phyloP scores from a whole-genome alignment of 2,113 vertebrate species.

The Nansenia antarctica region DNA sequence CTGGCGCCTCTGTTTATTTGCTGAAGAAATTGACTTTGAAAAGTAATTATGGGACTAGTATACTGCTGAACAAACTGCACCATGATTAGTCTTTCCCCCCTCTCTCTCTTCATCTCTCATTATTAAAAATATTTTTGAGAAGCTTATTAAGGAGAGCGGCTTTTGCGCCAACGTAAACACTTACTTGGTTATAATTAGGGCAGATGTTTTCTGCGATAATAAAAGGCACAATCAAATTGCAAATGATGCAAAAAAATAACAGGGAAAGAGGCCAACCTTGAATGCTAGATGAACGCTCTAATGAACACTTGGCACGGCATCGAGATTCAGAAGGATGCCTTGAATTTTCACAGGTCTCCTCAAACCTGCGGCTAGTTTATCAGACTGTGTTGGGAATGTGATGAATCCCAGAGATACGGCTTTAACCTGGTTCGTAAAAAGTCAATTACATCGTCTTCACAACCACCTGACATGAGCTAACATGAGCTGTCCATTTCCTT shows the following conservation, averaged over 20 bases:
- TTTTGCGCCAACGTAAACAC: constrained; percentile 12
- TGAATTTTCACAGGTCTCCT: constrained; percentile 27
- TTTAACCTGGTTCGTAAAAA: neutral
- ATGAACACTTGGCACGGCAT: constrained; percentile 24
- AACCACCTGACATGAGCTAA: neutral
- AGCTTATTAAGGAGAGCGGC: constrained; percentile 1
- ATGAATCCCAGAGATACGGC: neutral
- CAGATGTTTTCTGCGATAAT: constrained; percentile 29
- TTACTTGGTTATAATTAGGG: constrained; percentile 5
- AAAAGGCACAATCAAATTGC: constrained; percentile 1
- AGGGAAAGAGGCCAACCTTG: constrained; percentile 18
- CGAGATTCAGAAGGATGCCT: constrained; percentile 20
- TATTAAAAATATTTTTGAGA: neutral
- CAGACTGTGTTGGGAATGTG: neutral
- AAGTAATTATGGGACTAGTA: neutral
- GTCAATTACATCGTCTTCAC: neutral
- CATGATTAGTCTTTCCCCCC: neutral
- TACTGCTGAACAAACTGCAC: neutral
- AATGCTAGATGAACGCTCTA: constrained; percentile 38
- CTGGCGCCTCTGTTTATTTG: neutral
- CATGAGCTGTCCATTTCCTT: neutral
- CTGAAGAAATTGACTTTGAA: neutral
- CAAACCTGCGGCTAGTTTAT: neutral
- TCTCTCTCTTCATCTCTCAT: neutral
- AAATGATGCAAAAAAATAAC: constrained; percentile 17